phyloP scores from a whole-genome alignment of 2,888 invertebrate genomes.

The Sesamia inferens region DNA sequence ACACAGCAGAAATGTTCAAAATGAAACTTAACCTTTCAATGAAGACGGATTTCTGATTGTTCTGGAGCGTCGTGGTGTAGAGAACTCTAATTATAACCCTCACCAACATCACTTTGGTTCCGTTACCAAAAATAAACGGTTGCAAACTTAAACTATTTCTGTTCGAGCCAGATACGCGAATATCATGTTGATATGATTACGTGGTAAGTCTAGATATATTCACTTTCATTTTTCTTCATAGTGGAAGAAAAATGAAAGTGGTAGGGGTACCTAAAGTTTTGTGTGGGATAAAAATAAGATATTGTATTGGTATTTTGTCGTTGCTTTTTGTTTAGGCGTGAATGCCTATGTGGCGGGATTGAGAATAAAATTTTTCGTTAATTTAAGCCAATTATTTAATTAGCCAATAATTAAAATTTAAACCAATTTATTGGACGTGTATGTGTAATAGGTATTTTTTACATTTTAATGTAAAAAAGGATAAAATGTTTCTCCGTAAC shows the following conservation, averaged over 20 bases:
- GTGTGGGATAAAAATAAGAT: slow-evolving; percentile 5
- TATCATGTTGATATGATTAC: slow-evolving; percentile 56
- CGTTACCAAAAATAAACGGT: slow-evolving; percentile 58
- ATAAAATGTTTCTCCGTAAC: neutral
- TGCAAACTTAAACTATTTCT: slow-evolving; percentile 57
- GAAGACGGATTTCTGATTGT: slow-evolving; percentile 42
- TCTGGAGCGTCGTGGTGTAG: slow-evolving; percentile 49
- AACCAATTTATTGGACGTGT: too few species aligned
- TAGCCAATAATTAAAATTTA: too few species aligned
- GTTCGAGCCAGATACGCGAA: slow-evolving; percentile 57
- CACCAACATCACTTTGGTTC: slow-evolving; percentile 54
- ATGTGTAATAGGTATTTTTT: neutral
- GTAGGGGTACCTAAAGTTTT: neutral
- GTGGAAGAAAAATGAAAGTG: slow-evolving; percentile 14
- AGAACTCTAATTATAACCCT: slow-evolving; percentile 45
- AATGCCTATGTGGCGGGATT: neutral
- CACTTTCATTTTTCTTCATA: slow-evolving; percentile 30
- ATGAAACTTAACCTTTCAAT: slow-evolving; percentile 23
- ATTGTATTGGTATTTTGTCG: neutral
- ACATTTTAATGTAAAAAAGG: too few species aligned
- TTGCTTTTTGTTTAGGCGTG: slow-evolving; percentile 5
- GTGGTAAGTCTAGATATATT: slow-evolving; percentile 33
- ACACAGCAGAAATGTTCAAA: neutral
- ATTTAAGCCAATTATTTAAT: neutral
- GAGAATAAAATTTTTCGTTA: neutral